Conservation (phyloP, 2,888 invertebrate genomes). For the Synanthedon andrenaeformis region DNA sequence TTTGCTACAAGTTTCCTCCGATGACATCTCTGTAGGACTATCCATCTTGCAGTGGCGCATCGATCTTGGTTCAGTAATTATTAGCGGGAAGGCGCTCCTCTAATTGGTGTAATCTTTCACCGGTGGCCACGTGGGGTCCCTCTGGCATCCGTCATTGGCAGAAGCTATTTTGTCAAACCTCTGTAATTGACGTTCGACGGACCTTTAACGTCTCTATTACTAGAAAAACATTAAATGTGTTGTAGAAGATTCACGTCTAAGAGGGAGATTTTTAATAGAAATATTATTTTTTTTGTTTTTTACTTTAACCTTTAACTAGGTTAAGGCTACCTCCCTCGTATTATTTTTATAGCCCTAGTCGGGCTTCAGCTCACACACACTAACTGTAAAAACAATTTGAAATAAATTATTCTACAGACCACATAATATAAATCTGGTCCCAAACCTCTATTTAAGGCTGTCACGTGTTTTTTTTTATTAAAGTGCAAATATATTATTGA, state of each 20-base stretch:
- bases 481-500: too few species aligned
- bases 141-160: conserved; percentile 22
- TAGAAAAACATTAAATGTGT: not conserved
- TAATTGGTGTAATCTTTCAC: conserved; percentile 25
- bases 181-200: conserved; percentile 5
- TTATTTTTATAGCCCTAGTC: too few species aligned
- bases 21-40: conserved; percentile 5
- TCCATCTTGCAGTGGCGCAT: conserved; percentile 18
- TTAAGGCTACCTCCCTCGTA: too few species aligned
- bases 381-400: too few species aligned
- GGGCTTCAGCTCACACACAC: too few species aligned
- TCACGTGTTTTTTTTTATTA: too few species aligned
- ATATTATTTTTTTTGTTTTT: too few species aligned
- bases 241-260: not conserved
- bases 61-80: conserved; percentile 28
- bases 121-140: conserved; percentile 4
- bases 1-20: not conserved
- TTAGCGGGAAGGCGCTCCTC: conserved; percentile 11
- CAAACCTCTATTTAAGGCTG: too few species aligned
- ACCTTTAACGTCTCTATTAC: not conserved
- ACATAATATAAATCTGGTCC: too few species aligned
- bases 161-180: conserved; percentile 15
- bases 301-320: too few species aligned
- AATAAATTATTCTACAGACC: too few species aligned
- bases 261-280: too few species aligned